These are phyloP conservation scores for Liasis olivaceus DNA, from an alignment of 2,797 vertebrate species.

Conservation along the genomic window DNA sequence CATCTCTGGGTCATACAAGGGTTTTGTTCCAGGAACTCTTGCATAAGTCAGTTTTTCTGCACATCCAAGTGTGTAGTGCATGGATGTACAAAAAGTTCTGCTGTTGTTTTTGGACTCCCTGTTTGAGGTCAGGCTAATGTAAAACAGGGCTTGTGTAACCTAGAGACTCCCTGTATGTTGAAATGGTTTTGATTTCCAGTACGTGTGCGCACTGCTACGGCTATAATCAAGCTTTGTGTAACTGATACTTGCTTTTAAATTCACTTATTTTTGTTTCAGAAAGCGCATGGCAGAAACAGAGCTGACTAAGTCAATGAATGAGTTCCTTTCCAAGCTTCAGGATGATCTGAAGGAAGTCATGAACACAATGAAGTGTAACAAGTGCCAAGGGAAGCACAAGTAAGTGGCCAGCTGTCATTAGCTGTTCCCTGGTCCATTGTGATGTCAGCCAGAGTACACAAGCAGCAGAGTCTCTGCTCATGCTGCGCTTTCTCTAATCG, in stretches of 20 bases:
- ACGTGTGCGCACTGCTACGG: background rate
- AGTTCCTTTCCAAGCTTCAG: slow-evolving; percentile 91
- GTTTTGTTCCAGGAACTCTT: background rate
- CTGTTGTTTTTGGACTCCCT: background rate
- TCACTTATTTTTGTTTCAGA: slow-evolving; percentile 66
- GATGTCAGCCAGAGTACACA: background rate
- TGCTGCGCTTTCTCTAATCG: background rate
- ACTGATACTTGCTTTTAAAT: background rate
- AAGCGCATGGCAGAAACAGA: slow-evolving; percentile 91
- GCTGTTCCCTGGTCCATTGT: background rate
- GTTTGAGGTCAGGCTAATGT: background rate
- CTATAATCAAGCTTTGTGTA: background rate
- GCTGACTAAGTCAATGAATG: slow-evolving; percentile 89
- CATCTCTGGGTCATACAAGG: background rate
- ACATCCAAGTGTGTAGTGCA: background rate
- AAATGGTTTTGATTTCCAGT: background rate
- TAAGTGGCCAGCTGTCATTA: slow-evolving; percentile 64
- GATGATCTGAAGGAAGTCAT: slow-evolving; percentile 94
- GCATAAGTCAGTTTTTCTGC: background rate
- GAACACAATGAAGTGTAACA: slow-evolving; percentile 97
- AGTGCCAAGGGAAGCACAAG: slow-evolving; percentile 95
- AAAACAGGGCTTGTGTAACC: background rate
- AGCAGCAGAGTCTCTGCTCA: background rate
- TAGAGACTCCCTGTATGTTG: background rate
- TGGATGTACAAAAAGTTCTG: background rate